Evolutionary conservation across 2,113 vertebrate species (phyloP).

Genomic region (Xiphorhynchus elegans): DNA sequence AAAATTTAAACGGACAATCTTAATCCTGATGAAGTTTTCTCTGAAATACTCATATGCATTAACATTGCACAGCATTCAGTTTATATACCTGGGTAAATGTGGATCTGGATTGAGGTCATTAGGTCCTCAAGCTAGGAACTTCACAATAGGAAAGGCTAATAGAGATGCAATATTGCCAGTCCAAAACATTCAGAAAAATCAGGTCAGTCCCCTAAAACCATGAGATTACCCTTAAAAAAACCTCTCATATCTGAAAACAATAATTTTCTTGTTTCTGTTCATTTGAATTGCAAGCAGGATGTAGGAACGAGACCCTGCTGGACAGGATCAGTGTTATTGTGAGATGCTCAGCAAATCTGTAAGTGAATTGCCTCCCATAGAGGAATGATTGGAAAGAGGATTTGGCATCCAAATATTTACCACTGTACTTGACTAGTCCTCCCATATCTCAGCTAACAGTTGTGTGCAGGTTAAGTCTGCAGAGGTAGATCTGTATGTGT

Average conservation of each 20-base stretch:
- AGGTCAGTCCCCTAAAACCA: accelerated
- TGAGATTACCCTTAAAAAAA: neutral
- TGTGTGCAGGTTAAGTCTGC: neutral
- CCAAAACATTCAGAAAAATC: neutral
- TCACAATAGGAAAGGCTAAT: neutral
- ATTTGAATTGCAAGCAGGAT: neutral
- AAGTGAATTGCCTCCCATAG: neutral
- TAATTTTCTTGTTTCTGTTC: neutral
- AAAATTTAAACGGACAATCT: neutral
- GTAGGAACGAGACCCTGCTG: neutral
- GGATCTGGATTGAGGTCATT: neutral
- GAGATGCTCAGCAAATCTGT: neutral
- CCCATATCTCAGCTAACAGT: neutral
- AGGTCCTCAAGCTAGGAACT: neutral
- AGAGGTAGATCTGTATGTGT: neutral
- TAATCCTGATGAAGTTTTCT: neutral
- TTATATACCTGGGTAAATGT: neutral
- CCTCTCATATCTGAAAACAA: neutral
- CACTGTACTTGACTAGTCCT: neutral
- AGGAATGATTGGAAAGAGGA: neutral
- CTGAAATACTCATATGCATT: neutral
- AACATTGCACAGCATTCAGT: neutral
- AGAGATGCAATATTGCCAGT: neutral
- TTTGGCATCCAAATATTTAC: neutral
- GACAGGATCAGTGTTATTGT: neutral